A percentile compares a stretch with the other conserved stretches of the same genome.
Evolutionary conservation across 2,113 vertebrate genomes (phyloP).

Genomic region (Neolamprologus hecqui): DNA sequence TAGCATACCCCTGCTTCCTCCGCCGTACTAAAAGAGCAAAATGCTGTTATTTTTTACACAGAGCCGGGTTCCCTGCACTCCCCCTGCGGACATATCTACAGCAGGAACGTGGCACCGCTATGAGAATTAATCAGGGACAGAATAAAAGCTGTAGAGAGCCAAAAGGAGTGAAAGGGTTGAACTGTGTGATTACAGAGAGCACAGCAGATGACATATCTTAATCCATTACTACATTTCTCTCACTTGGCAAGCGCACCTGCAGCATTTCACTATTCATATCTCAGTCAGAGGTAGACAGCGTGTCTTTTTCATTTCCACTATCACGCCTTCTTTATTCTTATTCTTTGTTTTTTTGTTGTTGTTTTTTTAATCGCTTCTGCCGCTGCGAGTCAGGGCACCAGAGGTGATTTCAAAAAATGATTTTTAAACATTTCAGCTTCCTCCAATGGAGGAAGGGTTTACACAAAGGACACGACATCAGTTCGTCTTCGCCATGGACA

Average conservation of each 20-base stretch:
- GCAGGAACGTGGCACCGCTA: background rate
- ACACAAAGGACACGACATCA: conserved; percentile 18
- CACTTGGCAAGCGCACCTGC: background rate
- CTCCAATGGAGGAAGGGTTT: conserved; percentile 61
- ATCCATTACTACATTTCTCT: conserved; percentile 36
- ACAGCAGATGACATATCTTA: conserved; percentile 24
- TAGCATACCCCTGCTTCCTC: background rate
- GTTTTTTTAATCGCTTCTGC: conserved; percentile 4
- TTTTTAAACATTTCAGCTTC: conserved; percentile 47
- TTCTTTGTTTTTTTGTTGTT: background rate
- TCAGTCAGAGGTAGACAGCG: background rate
- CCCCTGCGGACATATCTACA: background rate
- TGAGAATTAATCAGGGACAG: background rate
- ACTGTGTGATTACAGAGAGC: background rate
- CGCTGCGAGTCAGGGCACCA: conserved; percentile 6
- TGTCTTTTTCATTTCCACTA: conserved; percentile 21
- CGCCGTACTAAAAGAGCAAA: background rate
- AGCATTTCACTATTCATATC: conserved; percentile 32
- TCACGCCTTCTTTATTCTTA: background rate
- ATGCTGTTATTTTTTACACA: background rate
- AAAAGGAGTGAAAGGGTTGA: background rate
- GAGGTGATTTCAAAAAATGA: background rate
- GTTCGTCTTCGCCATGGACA: conserved; percentile 32
- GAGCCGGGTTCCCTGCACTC: background rate
- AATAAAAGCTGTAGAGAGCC: background rate